Conservation (phyloP, 2,113 vertebrate genomes). For the Anser brachyrhynchus region DNA sequence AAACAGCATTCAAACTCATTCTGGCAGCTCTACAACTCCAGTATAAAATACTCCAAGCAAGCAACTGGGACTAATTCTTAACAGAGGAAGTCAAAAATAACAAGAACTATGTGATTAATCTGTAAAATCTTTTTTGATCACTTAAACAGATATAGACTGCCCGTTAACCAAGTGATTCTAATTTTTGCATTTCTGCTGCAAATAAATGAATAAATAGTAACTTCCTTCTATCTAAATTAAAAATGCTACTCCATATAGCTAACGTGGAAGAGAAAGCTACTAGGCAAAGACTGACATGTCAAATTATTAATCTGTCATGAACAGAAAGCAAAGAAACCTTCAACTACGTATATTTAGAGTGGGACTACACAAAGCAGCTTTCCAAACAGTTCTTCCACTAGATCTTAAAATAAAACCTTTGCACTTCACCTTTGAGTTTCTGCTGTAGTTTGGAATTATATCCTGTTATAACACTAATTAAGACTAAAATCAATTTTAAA, state of each 20-base stretch:
- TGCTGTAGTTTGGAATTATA: neutral
- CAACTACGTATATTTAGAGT: neutral
- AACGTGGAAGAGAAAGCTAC: neutral
- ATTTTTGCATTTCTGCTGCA: neutral
- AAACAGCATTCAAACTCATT: neutral
- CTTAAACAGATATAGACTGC: neutral
- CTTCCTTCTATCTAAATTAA: neutral
- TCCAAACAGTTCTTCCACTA: neutral
- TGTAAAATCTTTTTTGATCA: neutral
- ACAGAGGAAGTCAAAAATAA: neutral
- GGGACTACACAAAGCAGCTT: neutral
- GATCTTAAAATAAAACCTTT: accelerated
- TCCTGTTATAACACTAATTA: neutral
- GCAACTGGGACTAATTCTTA: neutral
- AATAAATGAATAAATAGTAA: neutral
- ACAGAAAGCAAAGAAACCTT: neutral
- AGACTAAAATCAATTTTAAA: neutral
- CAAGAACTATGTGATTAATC: neutral
- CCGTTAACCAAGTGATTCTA: neutral
- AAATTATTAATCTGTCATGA: neutral
- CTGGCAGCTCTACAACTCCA: neutral
- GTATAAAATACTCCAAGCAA: neutral
- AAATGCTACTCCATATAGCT: neutral
- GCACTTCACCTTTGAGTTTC: neutral
- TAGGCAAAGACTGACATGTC: neutral